A percentile compares a stretch with the other conserved stretches of the same genome.
Evolutionary conservation across 2,888 invertebrate species (phyloP).

Genomic region (Amaurobius ferox): DNA sequence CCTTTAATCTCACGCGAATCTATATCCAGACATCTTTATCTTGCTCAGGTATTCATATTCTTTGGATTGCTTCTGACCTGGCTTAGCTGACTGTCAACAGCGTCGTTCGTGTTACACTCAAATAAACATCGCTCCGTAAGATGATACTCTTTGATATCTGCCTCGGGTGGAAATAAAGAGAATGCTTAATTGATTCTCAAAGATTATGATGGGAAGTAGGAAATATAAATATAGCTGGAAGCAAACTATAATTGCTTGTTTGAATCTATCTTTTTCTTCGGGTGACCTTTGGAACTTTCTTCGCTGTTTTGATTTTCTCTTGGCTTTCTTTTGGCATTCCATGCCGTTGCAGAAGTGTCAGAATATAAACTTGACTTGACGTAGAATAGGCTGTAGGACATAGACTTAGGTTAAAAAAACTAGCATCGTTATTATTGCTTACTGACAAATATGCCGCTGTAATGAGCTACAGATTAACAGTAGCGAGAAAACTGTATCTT

Average conservation of each 20-base stretch:
- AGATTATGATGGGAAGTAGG: constrained; percentile 1
- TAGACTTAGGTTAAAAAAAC: too few relatives aligned
- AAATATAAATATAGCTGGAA: constrained; percentile 16
- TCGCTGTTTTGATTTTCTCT: not conserved
- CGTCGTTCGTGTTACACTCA: not conserved
- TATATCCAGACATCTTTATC: not conserved
- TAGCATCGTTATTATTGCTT: too few relatives aligned
- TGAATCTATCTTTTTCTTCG: not conserved
- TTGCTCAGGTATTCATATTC: not conserved
- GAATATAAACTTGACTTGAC: too few relatives aligned
- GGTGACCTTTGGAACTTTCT: not conserved
- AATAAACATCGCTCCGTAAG: not conserved
- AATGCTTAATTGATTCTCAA: constrained; percentile 6
- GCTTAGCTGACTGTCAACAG: not conserved
- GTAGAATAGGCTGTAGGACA: too few relatives aligned
- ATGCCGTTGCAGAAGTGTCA: too few relatives aligned
- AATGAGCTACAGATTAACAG: too few relatives aligned
- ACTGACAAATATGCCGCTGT: too few relatives aligned
- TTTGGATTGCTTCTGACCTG: not conserved
- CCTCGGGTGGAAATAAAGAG: not conserved
- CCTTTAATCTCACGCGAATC: not conserved
- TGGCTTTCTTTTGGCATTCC: not conserved
- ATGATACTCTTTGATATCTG: not conserved
- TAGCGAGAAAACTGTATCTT: too few relatives aligned
- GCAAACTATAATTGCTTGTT: not conserved